A percentile compares a stretch with the other conserved stretches of the same genome.
These are phyloP conservation scores for Cyrtodaria siliqua DNA, from an alignment of 2,888 invertebrate species.

Conservation along the genomic window DNA sequence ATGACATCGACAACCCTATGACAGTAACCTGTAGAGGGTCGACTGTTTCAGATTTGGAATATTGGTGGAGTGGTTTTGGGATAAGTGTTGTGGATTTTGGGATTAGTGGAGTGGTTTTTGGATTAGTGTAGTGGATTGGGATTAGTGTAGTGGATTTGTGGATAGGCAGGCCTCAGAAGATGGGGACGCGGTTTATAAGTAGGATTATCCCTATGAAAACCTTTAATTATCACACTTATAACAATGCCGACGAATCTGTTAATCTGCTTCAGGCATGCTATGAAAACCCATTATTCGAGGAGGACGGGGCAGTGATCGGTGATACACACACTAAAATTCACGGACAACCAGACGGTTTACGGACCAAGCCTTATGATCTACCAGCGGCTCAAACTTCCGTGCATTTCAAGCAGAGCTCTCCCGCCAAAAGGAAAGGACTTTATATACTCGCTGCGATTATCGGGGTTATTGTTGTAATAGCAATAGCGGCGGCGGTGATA, in stretches of 20 bases:
- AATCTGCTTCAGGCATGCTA: conserved; percentile 82
- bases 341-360: conserved; percentile 50
- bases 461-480: conserved; percentile 38
- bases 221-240: conserved; percentile 61
- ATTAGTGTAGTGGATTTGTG: no score
- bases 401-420: conserved; percentile 39
- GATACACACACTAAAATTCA: conserved; percentile 52
- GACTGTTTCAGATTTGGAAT: no score
- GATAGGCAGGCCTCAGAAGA: conserved; percentile 3
- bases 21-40: no score
- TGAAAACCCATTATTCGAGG: conserved; percentile 79
- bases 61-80: no score
- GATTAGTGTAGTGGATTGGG: no score
- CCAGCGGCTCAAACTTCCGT: conserved; percentile 56
- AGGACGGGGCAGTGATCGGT: conserved; percentile 62
- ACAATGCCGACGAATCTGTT: conserved; percentile 74
- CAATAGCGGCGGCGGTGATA: conserved; percentile 48
- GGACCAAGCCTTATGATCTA: conserved; percentile 54
- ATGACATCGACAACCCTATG: no score
- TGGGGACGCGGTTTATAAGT: conserved; percentile 60
- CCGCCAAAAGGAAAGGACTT: conserved; percentile 32
- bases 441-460: conserved; percentile 39
- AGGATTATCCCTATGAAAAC: conserved; percentile 68
- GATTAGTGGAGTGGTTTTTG: no score
- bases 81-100: no score